phyloP scores from a whole-genome alignment of 2,113 vertebrate genomes.

The Emydura subglobosa region DNA sequence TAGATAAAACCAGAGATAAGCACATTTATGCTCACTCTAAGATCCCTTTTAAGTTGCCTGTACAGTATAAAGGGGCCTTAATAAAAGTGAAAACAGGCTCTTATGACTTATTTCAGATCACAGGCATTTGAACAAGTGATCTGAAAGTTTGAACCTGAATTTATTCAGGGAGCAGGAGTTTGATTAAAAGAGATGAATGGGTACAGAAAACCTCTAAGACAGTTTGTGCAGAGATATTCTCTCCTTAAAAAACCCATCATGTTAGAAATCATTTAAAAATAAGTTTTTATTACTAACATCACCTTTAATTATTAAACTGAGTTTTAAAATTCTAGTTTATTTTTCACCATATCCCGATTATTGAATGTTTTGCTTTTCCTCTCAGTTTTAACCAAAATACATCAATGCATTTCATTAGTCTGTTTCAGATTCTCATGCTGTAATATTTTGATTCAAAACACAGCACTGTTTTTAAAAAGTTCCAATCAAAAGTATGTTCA shows the following conservation, averaged over 20 bases:
- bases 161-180: background rate
- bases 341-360: background rate
- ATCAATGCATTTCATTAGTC: background rate
- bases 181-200: background rate
- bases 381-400: background rate
- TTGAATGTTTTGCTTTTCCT: background rate
- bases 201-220: background rate
- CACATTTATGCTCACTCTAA: background rate
- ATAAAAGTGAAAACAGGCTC: background rate
- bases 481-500: background rate
- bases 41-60: background rate
- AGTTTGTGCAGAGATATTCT: background rate
- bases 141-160: background rate
- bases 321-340: background rate
- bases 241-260: background rate
- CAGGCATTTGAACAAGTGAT: background rate
- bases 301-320: background rate
- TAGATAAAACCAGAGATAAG: background rate
- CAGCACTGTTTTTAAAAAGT: background rate
- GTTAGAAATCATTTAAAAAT: background rate
- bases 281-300: too few relatives aligned
- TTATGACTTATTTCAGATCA: background rate
- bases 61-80: background rate
- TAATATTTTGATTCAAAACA: background rate
- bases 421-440: background rate